These are phyloP conservation scores for Smittia sp. DNA, from an alignment of 2,888 invertebrate species.

Conservation along the genomic window DNA sequence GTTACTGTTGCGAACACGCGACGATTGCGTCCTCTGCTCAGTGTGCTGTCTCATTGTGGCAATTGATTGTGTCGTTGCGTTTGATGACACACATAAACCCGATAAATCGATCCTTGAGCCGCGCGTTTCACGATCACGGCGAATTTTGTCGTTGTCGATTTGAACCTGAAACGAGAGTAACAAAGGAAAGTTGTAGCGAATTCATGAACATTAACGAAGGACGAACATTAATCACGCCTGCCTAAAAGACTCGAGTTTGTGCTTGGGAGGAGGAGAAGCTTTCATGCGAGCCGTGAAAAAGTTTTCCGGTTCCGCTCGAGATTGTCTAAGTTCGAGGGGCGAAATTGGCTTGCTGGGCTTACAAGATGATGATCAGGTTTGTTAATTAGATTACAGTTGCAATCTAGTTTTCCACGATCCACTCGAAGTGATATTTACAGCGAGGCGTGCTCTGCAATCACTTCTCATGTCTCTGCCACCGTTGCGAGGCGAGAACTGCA, in stretches of 20 bases:
- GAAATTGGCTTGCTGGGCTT: neutral
- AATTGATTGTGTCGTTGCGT: constrained; percentile 27
- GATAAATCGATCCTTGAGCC: constrained; percentile 51
- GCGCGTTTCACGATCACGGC: constrained; percentile 51
- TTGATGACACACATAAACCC: constrained; percentile 47
- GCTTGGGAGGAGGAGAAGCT: neutral
- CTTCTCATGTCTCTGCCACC: neutral
- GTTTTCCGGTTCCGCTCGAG: neutral
- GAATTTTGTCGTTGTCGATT: constrained; percentile 54
- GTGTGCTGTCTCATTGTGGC: constrained; percentile 34
- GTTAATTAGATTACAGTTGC: neutral
- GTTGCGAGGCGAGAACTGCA: neutral
- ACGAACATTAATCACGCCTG: neutral
- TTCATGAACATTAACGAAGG: neutral
- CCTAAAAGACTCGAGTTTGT: neutral
- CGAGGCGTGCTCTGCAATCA: neutral
- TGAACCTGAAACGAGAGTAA: constrained; percentile 49
- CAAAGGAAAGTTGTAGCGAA: neutral
- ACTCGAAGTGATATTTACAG: neutral
- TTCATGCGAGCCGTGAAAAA: neutral
- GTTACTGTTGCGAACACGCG: constrained; percentile 32
- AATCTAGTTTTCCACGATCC: neutral
- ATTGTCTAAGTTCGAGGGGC: constrained; percentile 5
- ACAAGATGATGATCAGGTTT: neutral
- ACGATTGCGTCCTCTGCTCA: constrained; percentile 28